These are phyloP conservation scores for Mixornis gularis DNA, from an alignment of 2,113 vertebrate species.

Conservation along the genomic window DNA sequence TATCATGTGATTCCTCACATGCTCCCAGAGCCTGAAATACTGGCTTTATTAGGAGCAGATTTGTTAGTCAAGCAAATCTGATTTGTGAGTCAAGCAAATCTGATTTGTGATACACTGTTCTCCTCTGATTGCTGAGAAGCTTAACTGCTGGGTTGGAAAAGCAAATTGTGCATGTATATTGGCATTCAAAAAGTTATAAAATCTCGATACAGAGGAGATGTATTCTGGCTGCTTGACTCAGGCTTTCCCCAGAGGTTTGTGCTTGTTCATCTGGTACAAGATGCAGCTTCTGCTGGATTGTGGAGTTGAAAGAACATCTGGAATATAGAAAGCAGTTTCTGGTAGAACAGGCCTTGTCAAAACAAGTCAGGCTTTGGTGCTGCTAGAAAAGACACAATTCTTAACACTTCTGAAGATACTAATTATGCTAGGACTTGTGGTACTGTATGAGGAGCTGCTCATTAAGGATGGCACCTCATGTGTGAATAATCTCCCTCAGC, in stretches of 20 bases:
- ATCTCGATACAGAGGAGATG: not conserved
- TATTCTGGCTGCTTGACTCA: not conserved
- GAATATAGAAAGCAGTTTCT: not conserved
- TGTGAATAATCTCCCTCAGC: not conserved
- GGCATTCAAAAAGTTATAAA: not conserved
- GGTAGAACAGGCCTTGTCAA: not conserved
- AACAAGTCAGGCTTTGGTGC: not conserved
- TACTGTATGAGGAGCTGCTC: not conserved
- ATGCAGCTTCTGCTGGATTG: not conserved
- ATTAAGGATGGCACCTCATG: accelerated
- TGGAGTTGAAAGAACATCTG: not conserved
- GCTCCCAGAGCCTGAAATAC: constrained; percentile 32
- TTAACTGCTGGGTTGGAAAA: not conserved
- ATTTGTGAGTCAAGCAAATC: not conserved
- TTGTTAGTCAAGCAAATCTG: not conserved
- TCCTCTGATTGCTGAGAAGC: not conserved
- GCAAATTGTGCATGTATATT: not conserved
- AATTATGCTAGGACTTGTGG: not conserved
- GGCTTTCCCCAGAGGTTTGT: not conserved
- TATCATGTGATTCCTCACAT: constrained; percentile 38
- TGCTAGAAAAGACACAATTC: not conserved
- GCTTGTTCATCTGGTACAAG: not conserved
- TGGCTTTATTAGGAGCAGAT: constrained; percentile 11
- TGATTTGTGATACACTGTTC: not conserved
- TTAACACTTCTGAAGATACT: not conserved